Evolutionary conservation across 2,888 invertebrate species (phyloP), one percentile per base, ranked within the genome.

Genomic region (Meliscaeva auricollis): DNA sequence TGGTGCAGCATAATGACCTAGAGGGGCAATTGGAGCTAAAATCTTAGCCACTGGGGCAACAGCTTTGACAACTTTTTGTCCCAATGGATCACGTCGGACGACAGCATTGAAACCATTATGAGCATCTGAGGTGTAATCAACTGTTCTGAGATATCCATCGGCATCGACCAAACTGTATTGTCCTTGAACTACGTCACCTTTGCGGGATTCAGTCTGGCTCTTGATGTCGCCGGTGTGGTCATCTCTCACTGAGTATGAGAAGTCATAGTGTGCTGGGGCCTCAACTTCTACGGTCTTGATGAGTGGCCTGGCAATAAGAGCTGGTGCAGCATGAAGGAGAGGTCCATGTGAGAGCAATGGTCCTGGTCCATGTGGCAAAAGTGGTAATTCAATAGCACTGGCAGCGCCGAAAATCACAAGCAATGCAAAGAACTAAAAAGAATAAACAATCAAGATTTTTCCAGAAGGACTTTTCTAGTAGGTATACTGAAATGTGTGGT

Each of bases 101-200:
- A 94, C 91, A 30, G 94, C 94, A 89, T 94, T 94, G 91, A 94
- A 94, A 66, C 94, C 94, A 83, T 93, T 93, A 87, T 93, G 93
- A 30, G 92, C 91, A 89, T 94, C 94, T 54, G 94, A 93, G 58
- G 93, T 93, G 89, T 94, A 94, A 87, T 94, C 93, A 48, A 94
- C 94, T 56, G 92, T 93, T 80, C 94, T 92, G 87, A 92, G 91
- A 85, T 91, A 92, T 38, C 94, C 94, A 90, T 94, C 94, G 83
- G 94, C 89, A 88, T 94, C 94, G 84, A 94, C 90, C 54, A 94
- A 89, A 8, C 93, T 92, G 89, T 94, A 94, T 89, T 93, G 92
- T 13, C 94, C 94, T 68, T 93, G 93, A 17, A 94, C 93, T 79
- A 91, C 90, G 87, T 94, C 94, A 50, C 93, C 94, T 87, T 93